These are phyloP conservation scores for Sebastolobus alascanus DNA, from an alignment of 2,797 vertebrate species.

Conservation along the genomic window DNA sequence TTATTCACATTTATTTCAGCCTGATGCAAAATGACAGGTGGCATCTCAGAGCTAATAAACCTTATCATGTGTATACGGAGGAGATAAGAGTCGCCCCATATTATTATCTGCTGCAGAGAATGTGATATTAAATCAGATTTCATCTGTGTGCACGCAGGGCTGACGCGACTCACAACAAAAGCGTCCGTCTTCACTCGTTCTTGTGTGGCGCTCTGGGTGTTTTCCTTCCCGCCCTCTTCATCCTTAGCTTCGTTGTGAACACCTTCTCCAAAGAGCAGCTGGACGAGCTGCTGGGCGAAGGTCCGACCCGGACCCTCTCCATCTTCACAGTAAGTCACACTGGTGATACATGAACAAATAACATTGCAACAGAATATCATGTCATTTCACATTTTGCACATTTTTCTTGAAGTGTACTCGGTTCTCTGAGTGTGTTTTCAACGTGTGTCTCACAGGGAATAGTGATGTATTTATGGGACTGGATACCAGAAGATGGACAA, in stretches of 20 bases:
- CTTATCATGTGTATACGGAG: neutral
- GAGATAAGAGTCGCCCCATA: slow-evolving; percentile 5
- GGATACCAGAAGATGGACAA: slow-evolving; percentile 87
- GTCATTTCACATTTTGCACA: neutral
- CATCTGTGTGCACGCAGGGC: slow-evolving; percentile 69
- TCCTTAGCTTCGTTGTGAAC: slow-evolving; percentile 84
- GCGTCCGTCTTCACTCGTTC: slow-evolving; percentile 79
- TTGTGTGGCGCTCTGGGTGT: slow-evolving; percentile 80
- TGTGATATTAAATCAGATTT: slow-evolving; percentile 19
- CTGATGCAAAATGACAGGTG: neutral
- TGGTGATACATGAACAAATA: neutral
- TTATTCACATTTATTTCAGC: slow-evolving; percentile 3
- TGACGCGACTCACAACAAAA: slow-evolving; percentile 79
- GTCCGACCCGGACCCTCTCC: slow-evolving; percentile 59
- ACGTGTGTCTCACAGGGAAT: slow-evolving; percentile 71
- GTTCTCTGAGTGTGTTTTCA: slow-evolving; percentile 27
- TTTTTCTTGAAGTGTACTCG: neutral
- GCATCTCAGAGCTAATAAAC: slow-evolving; percentile 16
- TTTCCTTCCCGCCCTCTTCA: slow-evolving; percentile 81
- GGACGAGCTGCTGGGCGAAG: slow-evolving; percentile 79
- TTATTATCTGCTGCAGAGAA: slow-evolving; percentile 10
- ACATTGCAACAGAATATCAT: neutral
- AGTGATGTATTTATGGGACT: slow-evolving; percentile 84
- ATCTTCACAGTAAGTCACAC: slow-evolving; percentile 67
- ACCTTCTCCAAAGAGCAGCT: slow-evolving; percentile 79